phyloP scores from a whole-genome alignment of 2,113 vertebrate species.

The Scytalopus superciliaris region DNA sequence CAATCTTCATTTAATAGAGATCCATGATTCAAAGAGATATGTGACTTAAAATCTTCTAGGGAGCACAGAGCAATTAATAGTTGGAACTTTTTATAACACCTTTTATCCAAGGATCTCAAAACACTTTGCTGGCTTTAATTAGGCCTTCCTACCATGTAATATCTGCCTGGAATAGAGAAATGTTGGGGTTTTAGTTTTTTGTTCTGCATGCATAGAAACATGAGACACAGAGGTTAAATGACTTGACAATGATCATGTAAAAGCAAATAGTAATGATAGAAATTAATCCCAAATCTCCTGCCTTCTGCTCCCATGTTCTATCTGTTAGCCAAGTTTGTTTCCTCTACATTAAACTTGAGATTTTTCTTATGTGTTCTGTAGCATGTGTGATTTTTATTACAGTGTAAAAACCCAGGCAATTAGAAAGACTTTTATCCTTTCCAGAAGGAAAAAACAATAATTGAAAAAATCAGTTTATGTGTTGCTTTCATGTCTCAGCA shows the following conservation, averaged over 20 bases:
- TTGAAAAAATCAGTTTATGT: not conserved
- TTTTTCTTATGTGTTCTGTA: not conserved
- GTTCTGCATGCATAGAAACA: not conserved
- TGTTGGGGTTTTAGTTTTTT: not conserved
- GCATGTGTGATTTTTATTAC: not conserved
- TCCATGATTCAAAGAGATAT: not conserved
- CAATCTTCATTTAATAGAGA: constrained; percentile 9
- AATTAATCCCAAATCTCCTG: not conserved
- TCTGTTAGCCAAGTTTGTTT: not conserved
- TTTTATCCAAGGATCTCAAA: constrained; percentile 45
- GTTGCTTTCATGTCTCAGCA: not conserved
- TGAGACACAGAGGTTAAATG: not conserved
- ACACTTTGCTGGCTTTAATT: constrained; percentile 33
- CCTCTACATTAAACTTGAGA: not conserved
- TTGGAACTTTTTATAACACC: constrained; percentile 26
- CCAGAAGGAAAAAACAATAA: not conserved
- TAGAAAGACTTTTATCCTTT: not conserved
- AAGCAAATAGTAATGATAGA: not conserved
- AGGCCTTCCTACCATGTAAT: not conserved
- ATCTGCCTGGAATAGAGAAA: not conserved
- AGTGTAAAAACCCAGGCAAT: not conserved
- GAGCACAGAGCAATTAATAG: constrained; percentile 3
- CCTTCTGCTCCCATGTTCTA: not conserved
- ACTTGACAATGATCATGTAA: not conserved
- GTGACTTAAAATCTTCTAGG: constrained; percentile 26